Evolutionary conservation across 2,113 vertebrate species (phyloP).

Genomic region (Furnarius figulus): DNA sequence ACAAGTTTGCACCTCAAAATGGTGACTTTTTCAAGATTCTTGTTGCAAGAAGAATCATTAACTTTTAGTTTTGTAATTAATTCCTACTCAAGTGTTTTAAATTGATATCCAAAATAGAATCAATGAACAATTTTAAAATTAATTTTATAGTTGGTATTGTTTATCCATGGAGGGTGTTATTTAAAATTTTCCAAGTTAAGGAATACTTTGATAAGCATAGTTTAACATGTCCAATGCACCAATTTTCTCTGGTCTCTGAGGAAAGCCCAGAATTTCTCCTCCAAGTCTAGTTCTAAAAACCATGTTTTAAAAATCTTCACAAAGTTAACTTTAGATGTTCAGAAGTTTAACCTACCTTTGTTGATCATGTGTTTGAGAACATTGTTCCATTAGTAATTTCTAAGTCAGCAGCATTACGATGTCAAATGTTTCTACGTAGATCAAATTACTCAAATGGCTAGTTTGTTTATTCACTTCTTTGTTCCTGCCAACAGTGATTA

Average conservation of each 20-base stretch:
- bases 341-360: neutral
- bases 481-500: neutral
- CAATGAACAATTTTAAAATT: fast-evolving
- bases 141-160: neutral
- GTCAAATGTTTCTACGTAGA: neutral
- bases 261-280: neutral
- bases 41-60: neutral
- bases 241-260: neutral
- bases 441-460: neutral
- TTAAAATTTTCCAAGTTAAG: neutral
- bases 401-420: neutral
- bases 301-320: neutral
- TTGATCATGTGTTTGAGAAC: neutral
- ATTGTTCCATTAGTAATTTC: neutral
- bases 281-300: neutral
- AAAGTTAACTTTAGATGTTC: neutral
- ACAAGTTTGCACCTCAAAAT: neutral
- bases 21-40: neutral
- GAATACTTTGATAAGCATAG: neutral
- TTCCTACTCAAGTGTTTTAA: neutral
- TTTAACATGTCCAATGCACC: neutral
- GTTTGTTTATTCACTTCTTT: neutral
- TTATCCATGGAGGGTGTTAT: fast-evolving
- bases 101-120: neutral
- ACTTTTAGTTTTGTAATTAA: neutral